Percentiles rank a stretch among this genome's conserved stretches.
Evolutionary conservation across 1,140 invertebrate species (phyloP).

Genomic region (Drosophila ohnishii): DNA sequence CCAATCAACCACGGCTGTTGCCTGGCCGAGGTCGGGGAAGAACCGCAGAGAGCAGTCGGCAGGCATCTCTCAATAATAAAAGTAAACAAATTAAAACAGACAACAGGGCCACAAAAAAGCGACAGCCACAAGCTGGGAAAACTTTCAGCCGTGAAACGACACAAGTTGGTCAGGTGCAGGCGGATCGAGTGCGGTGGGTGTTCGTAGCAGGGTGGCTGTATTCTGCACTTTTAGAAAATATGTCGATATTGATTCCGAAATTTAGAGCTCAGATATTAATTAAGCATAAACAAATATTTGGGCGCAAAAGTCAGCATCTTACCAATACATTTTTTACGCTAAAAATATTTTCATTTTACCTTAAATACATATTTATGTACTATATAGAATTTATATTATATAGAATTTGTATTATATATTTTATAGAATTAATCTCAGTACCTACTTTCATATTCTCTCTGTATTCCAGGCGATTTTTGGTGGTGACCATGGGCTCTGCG

Average conservation of each 20-base stretch:
- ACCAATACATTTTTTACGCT: no score
- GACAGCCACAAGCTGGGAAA: constrained; percentile 63
- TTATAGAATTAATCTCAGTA: neutral
- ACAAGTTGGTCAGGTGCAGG: constrained; percentile 69
- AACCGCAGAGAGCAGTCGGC: constrained; percentile 27
- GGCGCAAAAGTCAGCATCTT: no score
- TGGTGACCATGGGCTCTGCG: constrained; percentile 50
- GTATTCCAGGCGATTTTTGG: constrained; percentile 7
- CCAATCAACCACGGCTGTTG: constrained; percentile 66
- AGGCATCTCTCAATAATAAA: constrained; percentile 79
- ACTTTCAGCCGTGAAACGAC: constrained; percentile 76
- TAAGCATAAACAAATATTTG: no score
- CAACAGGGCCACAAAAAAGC: constrained; percentile 55
- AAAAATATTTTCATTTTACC: no score
- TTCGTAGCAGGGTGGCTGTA: neutral
- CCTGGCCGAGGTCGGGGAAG: neutral
- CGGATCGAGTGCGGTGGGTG: neutral
- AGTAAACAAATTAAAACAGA: constrained; percentile 82
- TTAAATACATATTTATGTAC: no score
- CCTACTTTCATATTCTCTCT: neutral
- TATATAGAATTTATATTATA: no score
- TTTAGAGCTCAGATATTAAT: no score
- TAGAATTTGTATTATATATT: no score
- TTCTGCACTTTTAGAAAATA: constrained; percentile 4
- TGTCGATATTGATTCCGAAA: neutral